phyloP scores from a whole-genome alignment of 1,140 invertebrate genomes.

The Heliothis virescens region DNA sequence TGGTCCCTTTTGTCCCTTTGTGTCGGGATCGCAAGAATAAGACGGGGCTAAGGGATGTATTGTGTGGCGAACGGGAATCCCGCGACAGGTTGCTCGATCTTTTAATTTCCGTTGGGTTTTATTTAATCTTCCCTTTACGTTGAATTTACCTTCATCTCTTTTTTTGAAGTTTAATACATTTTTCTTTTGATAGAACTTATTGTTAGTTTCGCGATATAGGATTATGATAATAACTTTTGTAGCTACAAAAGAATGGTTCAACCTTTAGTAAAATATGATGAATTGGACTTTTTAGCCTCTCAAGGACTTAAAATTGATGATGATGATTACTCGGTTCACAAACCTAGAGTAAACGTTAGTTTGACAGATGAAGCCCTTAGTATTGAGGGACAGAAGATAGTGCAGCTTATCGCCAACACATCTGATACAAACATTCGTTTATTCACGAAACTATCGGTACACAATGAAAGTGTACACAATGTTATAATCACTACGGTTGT shows the following conservation, averaged over 20 bases:
- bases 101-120: slow-evolving; percentile 48
- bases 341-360: slow-evolving; percentile 19
- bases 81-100: slow-evolving; percentile 43
- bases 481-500: slow-evolving; percentile 40
- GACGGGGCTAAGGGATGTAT: slow-evolving; percentile 45
- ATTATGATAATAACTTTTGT: not conserved
- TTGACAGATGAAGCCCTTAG: not conserved
- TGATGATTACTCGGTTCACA: no score
- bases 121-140: slow-evolving; percentile 44
- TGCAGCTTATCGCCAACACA: not conserved
- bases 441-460: slow-evolving; percentile 38
- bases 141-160: slow-evolving; percentile 27
- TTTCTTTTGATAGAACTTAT: slow-evolving; percentile 38
- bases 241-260: not conserved
- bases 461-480: slow-evolving; percentile 35
- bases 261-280: no score
- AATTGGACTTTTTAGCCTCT: not conserved
- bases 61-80: slow-evolving; percentile 42
- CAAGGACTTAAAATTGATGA: not conserved
- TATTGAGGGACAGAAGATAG: not conserved
- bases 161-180: slow-evolving; percentile 28
- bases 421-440: slow-evolving; percentile 23
- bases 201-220: not conserved
- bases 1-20: slow-evolving; percentile 35
- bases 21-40: slow-evolving; percentile 37